A percentile compares a stretch with the other conserved stretches of the same genome.
Conservation (phyloP, 1,140 invertebrate genomes). For the Hylyphantes graminicola region DNA sequence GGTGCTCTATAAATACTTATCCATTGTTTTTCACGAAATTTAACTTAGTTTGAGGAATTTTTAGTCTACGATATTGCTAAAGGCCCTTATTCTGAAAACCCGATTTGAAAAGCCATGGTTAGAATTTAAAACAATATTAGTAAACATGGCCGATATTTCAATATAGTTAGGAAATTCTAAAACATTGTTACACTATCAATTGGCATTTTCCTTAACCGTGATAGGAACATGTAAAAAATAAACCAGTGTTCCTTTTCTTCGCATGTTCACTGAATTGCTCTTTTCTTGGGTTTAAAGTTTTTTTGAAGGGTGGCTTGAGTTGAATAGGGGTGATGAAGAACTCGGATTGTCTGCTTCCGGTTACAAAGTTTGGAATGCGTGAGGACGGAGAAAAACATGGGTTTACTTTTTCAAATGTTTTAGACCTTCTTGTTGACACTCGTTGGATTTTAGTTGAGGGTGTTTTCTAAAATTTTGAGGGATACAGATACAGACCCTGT, state of each 20-base stretch:
- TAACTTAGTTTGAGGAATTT: too few species aligned
- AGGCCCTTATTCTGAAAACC: too few species aligned
- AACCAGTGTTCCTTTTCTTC: conserved; percentile 4
- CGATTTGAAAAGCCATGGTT: too few species aligned
- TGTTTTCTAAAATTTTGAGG: too few species aligned
- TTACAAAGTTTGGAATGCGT: conserved; percentile 22
- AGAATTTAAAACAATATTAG: too few species aligned
- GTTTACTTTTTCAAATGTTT: conserved; percentile 33
- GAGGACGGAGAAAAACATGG: background rate
- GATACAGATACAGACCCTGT: too few species aligned
- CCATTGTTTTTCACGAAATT: too few species aligned
- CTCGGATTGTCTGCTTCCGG: conserved; percentile 28
- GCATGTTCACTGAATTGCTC: background rate
- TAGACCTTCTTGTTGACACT: conserved; percentile 20
- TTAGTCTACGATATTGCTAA: too few species aligned
- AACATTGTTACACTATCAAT: background rate
- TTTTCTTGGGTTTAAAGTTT: background rate
- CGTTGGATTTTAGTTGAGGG: background rate
- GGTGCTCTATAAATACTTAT: too few species aligned
- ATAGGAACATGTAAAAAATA: background rate
- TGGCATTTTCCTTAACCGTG: background rate
- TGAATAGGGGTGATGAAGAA: conserved; percentile 18
- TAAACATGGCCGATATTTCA: too few species aligned
- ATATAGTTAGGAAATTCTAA: too few species aligned
- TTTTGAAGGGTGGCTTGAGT: background rate